Evolutionary conservation across 2,797 vertebrate species (phyloP).

Genomic region (Mastacembelus armatus): DNA sequence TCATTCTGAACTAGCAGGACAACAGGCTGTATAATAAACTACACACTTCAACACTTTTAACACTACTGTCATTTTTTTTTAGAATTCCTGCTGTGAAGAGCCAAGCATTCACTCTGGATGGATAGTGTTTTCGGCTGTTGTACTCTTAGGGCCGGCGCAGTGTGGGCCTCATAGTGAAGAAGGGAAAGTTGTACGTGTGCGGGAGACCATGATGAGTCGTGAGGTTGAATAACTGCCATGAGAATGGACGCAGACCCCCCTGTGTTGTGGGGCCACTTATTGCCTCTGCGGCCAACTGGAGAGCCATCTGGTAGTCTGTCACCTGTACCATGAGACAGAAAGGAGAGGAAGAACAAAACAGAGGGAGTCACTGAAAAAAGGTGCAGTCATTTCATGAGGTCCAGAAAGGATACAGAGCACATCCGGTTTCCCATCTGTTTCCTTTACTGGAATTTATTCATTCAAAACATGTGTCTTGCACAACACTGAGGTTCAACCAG

Average conservation of each 20-base stretch:
- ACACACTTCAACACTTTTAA: too few species aligned
- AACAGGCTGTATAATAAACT: too few species aligned
- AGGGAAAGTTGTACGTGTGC: conserved; percentile 86
- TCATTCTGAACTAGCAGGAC: too few species aligned
- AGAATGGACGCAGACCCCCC: conserved; percentile 86
- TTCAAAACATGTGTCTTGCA: not conserved
- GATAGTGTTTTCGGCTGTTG: not conserved
- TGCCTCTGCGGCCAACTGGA: conserved; percentile 82
- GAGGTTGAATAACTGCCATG: conserved; percentile 87
- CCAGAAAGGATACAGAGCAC: not conserved
- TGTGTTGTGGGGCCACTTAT: conserved; percentile 89
- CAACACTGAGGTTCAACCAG: not conserved
- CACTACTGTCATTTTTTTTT: too few species aligned
- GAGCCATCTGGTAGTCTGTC: conserved; percentile 87
- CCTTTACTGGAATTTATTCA: not conserved
- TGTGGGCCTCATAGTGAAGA: conserved; percentile 85
- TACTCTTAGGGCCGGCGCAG: conserved; percentile 61
- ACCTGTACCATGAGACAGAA: conserved; percentile 77
- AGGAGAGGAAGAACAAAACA: not conserved
- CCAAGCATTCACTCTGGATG: too few species aligned
- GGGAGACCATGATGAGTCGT: conserved; percentile 88
- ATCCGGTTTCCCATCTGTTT: not conserved
- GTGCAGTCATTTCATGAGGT: not conserved
- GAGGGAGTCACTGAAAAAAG: conserved; percentile 15
- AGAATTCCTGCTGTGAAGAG: too few species aligned